Conservation (phyloP, 2,888 invertebrate genomes). For the Hypena proboscidalis region DNA sequence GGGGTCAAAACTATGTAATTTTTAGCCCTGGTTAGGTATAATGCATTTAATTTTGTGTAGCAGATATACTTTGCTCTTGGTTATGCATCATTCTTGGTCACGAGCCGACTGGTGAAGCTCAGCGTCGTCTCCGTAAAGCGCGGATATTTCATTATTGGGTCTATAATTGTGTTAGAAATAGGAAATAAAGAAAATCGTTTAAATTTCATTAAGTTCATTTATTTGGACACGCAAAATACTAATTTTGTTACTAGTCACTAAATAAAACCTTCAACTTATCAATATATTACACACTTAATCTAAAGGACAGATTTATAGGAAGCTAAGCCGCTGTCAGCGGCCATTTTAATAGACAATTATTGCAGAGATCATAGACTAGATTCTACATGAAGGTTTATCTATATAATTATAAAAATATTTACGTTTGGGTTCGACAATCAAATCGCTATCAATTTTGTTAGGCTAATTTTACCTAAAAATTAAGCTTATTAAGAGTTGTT, state of each 20-base stretch:
- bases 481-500: too few relatives aligned
- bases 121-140: too few relatives aligned
- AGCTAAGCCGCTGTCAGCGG: constrained; percentile 50
- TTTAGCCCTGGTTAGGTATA: too few relatives aligned
- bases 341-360: constrained; percentile 51
- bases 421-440: background rate
- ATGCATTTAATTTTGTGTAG: too few relatives aligned
- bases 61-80: too few relatives aligned
- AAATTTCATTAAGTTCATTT: constrained; percentile 27
- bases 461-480: constrained; percentile 3
- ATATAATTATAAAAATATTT: too few relatives aligned
- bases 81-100: too few relatives aligned
- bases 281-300: constrained; percentile 40
- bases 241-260: constrained; percentile 22
- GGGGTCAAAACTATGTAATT: too few relatives aligned
- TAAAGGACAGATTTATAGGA: constrained; percentile 70
- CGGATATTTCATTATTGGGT: too few relatives aligned
- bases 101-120: too few relatives aligned
- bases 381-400: constrained; percentile 58
- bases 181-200: background rate
- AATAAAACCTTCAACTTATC: constrained; percentile 34
- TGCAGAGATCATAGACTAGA: constrained; percentile 84
- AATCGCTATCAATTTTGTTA: background rate
- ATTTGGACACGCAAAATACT: constrained; percentile 41
- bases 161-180: background rate